Conservation (phyloP, 2,797 vertebrate genomes). For the Cuculus canorus region DNA sequence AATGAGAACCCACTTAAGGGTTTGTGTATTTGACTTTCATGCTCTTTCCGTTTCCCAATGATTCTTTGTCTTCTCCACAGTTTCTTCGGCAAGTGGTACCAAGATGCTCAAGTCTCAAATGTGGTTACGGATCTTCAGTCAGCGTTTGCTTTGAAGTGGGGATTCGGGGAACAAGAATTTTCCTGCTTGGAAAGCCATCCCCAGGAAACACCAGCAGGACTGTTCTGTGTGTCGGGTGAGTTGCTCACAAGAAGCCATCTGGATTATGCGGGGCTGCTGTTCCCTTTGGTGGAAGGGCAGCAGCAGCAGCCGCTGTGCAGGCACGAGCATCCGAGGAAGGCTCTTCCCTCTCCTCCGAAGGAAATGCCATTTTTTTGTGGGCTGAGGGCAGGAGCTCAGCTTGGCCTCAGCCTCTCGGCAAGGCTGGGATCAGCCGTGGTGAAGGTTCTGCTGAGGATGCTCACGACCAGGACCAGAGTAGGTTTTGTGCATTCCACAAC, state of each 20-base stretch:
- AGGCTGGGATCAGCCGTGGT: too few relatives aligned
- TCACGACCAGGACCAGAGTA: rapidly evolving
- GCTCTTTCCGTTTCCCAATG: background rate
- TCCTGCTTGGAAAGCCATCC: background rate
- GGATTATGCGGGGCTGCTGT: rapidly evolving
- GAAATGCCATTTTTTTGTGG: rapidly evolving
- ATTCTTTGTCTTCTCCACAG: background rate
- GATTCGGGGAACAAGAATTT: background rate
- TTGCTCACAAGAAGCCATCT: rapidly evolving
- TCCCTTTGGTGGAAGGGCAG: background rate
- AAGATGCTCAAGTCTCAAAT: background rate
- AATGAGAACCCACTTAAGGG: background rate
- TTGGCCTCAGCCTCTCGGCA: background rate
- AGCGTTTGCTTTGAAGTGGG: background rate
- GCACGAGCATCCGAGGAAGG: background rate
- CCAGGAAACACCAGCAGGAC: background rate
- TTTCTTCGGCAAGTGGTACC: background rate
- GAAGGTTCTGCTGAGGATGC: background rate
- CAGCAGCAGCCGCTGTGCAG: too few relatives aligned
- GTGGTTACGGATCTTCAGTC: background rate
- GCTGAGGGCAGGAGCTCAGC: background rate
- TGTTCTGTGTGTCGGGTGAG: background rate
- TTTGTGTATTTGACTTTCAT: background rate
- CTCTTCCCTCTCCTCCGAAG: background rate
- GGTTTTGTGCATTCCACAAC: rapidly evolving